These are phyloP conservation scores for Lordiphosa andalusiaca DNA, from an alignment of 2,888 invertebrate genomes.

Conservation along the genomic window DNA sequence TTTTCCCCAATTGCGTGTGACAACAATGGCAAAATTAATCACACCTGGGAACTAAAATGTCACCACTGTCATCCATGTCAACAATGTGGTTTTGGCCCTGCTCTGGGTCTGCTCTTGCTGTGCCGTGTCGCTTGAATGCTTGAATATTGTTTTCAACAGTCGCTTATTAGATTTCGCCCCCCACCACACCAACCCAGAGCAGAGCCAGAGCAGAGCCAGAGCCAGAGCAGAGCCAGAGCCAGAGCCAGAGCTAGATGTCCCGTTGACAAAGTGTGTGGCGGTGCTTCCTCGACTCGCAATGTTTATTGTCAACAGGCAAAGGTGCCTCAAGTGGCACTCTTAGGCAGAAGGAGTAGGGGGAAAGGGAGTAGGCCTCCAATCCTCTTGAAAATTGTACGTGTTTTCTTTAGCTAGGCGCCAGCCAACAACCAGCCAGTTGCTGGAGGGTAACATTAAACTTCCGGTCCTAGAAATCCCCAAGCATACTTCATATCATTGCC, in stretches of 20 bases:
- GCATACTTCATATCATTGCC: constrained; percentile 42
- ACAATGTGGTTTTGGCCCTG: constrained; percentile 49
- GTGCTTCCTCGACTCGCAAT: constrained; percentile 44
- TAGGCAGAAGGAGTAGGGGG: constrained; percentile 25
- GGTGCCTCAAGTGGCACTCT: constrained; percentile 63
- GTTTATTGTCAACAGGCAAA: constrained; percentile 69
- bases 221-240: background rate
- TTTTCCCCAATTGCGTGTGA: constrained; percentile 23
- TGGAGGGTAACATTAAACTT: background rate
- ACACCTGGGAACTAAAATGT: constrained; percentile 69
- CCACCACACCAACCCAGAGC: background rate
- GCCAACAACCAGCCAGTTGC: constrained; percentile 12
- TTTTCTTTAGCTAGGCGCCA: constrained; percentile 48
- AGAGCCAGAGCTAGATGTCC: background rate
- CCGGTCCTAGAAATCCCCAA: constrained; percentile 21
- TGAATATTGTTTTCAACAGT: constrained; percentile 45
- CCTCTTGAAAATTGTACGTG: constrained; percentile 61
- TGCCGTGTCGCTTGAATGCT: constrained; percentile 11
- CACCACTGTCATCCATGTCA: constrained; percentile 61
- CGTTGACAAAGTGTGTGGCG: constrained; percentile 27
- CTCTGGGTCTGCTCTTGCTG: background rate
- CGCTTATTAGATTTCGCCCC: constrained; percentile 54
- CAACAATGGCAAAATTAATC: constrained; percentile 64
- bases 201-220: too few relatives aligned
- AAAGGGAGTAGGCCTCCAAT: constrained; percentile 28